These are phyloP conservation scores for Pseudococcus jackbeardsleyi DNA, from an alignment of 2,888 invertebrate species.

Conservation along the genomic window DNA sequence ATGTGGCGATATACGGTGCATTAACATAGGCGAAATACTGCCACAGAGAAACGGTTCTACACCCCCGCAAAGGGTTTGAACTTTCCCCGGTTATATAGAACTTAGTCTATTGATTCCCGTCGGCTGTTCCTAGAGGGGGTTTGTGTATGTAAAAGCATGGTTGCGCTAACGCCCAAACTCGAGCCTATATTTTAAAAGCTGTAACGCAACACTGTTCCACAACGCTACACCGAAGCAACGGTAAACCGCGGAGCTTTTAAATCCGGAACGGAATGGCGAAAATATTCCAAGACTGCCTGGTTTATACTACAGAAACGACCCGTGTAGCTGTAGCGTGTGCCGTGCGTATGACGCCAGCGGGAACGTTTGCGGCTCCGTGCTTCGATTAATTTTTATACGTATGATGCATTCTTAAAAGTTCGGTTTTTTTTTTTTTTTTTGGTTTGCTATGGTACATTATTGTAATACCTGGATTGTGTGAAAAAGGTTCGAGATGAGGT, in stretches of 20 bases:
- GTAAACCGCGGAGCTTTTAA: constrained; percentile 49
- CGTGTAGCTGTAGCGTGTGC: background rate
- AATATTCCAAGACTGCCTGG: constrained; percentile 14
- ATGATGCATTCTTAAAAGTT: background rate
- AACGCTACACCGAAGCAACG: constrained; percentile 29
- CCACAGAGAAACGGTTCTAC: constrained; percentile 57
- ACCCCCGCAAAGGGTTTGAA: constrained; percentile 58
- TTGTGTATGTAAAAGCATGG: constrained; percentile 47
- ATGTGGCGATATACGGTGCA: constrained; percentile 3
- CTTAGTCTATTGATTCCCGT: constrained; percentile 64
- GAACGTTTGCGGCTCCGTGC: constrained; percentile 18
- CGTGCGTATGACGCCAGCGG: constrained; percentile 2
- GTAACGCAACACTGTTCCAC: constrained; percentile 61
- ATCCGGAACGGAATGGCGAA: constrained; percentile 42
- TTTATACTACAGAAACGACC: background rate
- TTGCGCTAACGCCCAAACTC: constrained; percentile 61
- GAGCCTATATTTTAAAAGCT: background rate
- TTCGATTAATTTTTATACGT: constrained; percentile 31
- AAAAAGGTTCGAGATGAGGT: too few relatives aligned
- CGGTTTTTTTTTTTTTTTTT: too few relatives aligned
- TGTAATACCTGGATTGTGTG: too few relatives aligned
- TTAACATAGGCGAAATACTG: constrained; percentile 37
- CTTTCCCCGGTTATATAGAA: constrained; percentile 63
- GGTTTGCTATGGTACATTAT: too few relatives aligned
- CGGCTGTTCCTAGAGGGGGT: constrained; percentile 60